Conservation (phyloP, 1,140 invertebrate genomes). For the Portunus trituberculatus region DNA sequence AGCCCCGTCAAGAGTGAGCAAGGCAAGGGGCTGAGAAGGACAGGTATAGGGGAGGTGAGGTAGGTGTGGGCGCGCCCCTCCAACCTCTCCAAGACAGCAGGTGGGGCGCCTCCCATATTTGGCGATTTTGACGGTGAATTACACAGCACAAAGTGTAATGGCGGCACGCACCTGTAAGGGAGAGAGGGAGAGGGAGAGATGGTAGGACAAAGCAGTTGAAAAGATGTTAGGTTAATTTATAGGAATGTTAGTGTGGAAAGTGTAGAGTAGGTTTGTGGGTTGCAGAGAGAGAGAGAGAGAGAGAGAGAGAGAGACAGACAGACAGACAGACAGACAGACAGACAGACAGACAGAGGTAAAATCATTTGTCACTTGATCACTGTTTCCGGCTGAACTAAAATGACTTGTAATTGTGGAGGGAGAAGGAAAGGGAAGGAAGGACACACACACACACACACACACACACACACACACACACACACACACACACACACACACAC, state of each 20-base stretch:
- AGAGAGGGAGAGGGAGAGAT: background rate
- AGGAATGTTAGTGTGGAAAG: no score
- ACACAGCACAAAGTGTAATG: constrained; percentile 25
- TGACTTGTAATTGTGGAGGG: constrained; percentile 6
- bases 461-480: no score
- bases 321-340: no score
- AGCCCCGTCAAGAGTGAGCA: no score
- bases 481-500: background rate
- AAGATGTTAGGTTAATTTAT: background rate
- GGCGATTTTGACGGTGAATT: constrained; percentile 31
- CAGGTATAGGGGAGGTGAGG: background rate
- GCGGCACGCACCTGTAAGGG: background rate
- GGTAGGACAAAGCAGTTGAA: background rate
- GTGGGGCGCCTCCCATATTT: constrained; percentile 33
- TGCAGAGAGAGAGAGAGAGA: constrained; percentile 42
- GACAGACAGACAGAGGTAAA: no score
- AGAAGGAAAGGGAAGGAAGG: background rate
- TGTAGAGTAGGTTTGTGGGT: background rate
- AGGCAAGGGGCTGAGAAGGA: background rate
- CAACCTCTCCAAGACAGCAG: background rate
- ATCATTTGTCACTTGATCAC: background rate
- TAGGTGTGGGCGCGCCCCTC: background rate
- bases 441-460: no score
- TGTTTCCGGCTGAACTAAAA: constrained; percentile 5
- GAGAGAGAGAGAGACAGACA: no score